Evolutionary conservation across 1,140 invertebrate genomes (phyloP), one percentile per base, ranked within the genome.

Genomic region (Atta colombica): DNA sequence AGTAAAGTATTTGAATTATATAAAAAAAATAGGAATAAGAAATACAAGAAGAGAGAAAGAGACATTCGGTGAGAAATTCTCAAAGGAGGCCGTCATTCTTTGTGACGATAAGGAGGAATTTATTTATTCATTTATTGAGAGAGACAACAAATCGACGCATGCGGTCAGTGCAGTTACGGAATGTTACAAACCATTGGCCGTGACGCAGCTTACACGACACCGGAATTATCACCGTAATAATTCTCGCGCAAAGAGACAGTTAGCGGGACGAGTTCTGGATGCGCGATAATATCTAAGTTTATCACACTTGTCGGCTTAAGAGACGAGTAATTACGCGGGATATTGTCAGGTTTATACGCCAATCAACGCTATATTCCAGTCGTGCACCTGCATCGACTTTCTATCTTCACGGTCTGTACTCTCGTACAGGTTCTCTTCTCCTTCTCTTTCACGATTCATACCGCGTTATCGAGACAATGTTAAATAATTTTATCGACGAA

Each of bases 301-400:
- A 74, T 74, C 80, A 21, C 25, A 6, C 39, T 82, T 63, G 39
- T 75, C 69, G 80, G 80, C 39, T 74, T 21, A 55, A 21, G 18
- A 60, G 55, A 82, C 68, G 80, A 72, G 61, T 74, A 74, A 74
- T 82, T 82, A 82, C 25, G 55, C 28, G 25, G 35, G 39, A 84
- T 75, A 84, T 61, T 61, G 55, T 74, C 45, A 45, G 69, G 49
- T 84, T 84, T 75, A 81, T 69, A 51, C 49, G 53, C 71, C 69
- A 71, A 55, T 63, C 77, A 75, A 60, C 78, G 51, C 45, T 51
- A 21, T 51, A 21, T 69, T 87, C 31, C 28, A 61, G 61, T 72
- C 63, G 31, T 35, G 45, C 80, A 74, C 80, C 80, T 84, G 78
- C 65, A 81, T 71, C 53, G 66, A 74, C 80, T 84, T 84, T 84